Evolutionary conservation across 2,888 invertebrate genomes (phyloP).

Genomic region (Chrysotoxum bicinctum): DNA sequence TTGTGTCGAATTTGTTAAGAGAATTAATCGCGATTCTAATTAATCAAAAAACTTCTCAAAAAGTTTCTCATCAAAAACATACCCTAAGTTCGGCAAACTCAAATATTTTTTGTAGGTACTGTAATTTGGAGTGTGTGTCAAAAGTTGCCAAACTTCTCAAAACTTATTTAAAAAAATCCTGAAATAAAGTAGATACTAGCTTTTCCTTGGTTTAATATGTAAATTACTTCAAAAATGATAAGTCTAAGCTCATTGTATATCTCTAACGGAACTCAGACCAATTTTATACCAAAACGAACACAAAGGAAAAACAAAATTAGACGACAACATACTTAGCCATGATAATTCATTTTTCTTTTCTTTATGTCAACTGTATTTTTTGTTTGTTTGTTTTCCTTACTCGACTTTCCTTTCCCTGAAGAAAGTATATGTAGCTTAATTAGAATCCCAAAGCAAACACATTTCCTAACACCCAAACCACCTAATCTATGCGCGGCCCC

Average conservation of each 20-base stretch:
- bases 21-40: constrained; percentile 53
- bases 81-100: background rate
- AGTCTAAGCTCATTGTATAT: constrained; percentile 38
- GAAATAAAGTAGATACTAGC: too few species aligned
- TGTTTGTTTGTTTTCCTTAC: background rate
- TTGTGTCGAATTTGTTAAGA: constrained; percentile 9
- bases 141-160: constrained; percentile 1
- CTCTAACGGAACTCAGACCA: constrained; percentile 13
- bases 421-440: constrained; percentile 67
- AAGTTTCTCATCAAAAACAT: constrained; percentile 49
- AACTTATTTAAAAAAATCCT: too few species aligned
- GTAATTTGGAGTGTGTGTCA: background rate
- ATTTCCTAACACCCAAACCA: background rate
- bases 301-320: constrained; percentile 16
- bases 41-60: constrained; percentile 62
- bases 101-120: constrained; percentile 21
- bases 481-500: background rate
- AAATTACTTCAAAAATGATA: constrained; percentile 44
- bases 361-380: constrained; percentile 47
- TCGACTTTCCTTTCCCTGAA: background rate
- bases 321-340: constrained; percentile 67
- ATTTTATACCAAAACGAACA: constrained; percentile 24
- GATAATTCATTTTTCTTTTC: constrained; percentile 60
- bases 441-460: constrained; percentile 55
- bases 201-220: constrained; percentile 11